A percentile compares a stretch with the other conserved stretches of the same genome.
These are phyloP conservation scores for Chaetodon trifasciatus DNA, from an alignment of 2,797 vertebrate species.

Conservation along the genomic window DNA sequence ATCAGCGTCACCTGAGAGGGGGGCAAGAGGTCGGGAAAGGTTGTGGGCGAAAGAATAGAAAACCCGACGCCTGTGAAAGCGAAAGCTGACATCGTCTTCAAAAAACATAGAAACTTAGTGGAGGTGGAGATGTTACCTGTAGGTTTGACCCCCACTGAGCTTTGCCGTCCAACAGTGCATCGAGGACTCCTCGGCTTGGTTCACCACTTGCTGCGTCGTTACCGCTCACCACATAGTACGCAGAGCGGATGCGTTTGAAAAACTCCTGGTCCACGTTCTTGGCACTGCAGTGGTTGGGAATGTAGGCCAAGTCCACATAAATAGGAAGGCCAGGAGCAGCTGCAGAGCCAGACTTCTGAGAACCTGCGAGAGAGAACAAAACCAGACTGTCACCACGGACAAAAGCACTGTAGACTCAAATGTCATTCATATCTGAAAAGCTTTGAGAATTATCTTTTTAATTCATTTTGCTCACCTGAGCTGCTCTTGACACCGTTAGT, in stretches of 20 bases:
- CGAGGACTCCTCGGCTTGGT: conserved; percentile 93
- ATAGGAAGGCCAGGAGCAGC: conserved; percentile 88
- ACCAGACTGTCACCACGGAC: background rate
- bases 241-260: conserved; percentile 94
- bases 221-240: conserved; percentile 98
- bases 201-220: conserved; percentile 93
- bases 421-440: background rate
- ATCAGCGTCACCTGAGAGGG: conserved; percentile 94
- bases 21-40: background rate
- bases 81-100: too few relatives aligned
- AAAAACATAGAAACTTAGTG: too few relatives aligned
- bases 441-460: background rate
- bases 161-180: conserved; percentile 96
- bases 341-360: conserved; percentile 86
- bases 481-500: conserved; percentile 90
- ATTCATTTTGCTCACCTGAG: conserved; percentile 79
- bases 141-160: conserved; percentile 98
- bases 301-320: conserved; percentile 98
- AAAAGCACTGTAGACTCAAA: background rate
- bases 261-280: conserved; percentile 98
- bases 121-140: conserved; percentile 86
- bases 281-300: conserved; percentile 98
- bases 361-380: conserved; percentile 65
- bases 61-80: too few relatives aligned
- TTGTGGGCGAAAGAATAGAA: too few relatives aligned